Conservation (phyloP, 2,113 vertebrate species). For the human region DNA sequence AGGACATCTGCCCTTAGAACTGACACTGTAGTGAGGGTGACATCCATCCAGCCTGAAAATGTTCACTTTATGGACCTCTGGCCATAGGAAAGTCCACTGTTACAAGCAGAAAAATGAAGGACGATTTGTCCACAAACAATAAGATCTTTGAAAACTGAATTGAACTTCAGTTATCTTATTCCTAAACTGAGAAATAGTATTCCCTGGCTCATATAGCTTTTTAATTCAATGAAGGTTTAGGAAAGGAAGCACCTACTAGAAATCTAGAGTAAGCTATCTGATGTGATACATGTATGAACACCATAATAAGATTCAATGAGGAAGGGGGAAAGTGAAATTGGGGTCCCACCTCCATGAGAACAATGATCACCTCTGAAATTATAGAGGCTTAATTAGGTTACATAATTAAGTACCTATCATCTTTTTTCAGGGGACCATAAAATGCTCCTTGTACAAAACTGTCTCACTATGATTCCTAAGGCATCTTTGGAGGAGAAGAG, state of each 20-base stretch:
- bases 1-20: not conserved
- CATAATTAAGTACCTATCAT: not conserved
- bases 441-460: not conserved
- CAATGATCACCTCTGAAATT: conserved; percentile 25
- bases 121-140: conserved; percentile 9
- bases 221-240: not conserved
- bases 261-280: not conserved
- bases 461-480: not conserved
- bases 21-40: not conserved
- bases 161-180: not conserved
- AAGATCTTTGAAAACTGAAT: not conserved
- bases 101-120: not conserved
- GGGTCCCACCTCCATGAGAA: not conserved
- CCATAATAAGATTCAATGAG: not conserved
- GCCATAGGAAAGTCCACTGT: not conserved
- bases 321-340: not conserved
- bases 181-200: not conserved
- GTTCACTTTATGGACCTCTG: not conserved
- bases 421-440: conserved; percentile 35
- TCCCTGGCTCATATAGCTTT: not conserved
- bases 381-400: not conserved
- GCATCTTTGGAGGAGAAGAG: not conserved
- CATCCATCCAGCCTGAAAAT: not conserved
- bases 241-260: not conserved
- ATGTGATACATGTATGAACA: not conserved